These are phyloP conservation scores for Ceratina japonica DNA, from an alignment of 1,140 invertebrate species.

Conservation along the genomic window DNA sequence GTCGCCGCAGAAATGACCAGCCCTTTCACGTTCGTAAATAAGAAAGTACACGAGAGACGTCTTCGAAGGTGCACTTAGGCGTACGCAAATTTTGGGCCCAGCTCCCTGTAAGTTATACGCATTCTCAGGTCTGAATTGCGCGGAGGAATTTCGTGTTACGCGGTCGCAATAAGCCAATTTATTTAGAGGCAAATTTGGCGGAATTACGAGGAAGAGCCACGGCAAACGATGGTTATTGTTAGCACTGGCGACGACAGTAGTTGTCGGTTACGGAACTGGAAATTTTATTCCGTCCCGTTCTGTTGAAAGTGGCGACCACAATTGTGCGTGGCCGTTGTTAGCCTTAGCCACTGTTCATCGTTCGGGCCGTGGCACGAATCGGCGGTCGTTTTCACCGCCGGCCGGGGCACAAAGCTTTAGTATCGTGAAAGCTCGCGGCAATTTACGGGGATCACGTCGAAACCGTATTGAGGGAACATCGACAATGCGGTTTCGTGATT, in stretches of 20 bases:
- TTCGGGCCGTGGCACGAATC: neutral
- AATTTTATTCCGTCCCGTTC: neutral
- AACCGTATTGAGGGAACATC: neutral
- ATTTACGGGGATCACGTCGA: neutral
- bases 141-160: neutral
- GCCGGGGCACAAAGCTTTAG: conserved; percentile 30
- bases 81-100: too few relatives aligned
- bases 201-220: neutral
- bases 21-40: too few relatives aligned
- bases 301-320: neutral
- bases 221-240: neutral
- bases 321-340: neutral
- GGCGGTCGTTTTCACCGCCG: neutral
- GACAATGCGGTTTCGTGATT: conserved; percentile 9
- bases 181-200: neutral
- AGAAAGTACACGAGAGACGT: too few relatives aligned
- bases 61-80: too few relatives aligned
- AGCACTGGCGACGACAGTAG: neutral
- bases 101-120: too few relatives aligned
- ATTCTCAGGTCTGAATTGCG: neutral
- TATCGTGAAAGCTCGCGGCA: neutral
- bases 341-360: neutral
- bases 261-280: neutral
- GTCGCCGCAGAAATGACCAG: too few relatives aligned
- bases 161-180: neutral